These are phyloP conservation scores for Corythaixoides concolor DNA, from an alignment of 2,113 vertebrate genomes.

Conservation along the genomic window DNA sequence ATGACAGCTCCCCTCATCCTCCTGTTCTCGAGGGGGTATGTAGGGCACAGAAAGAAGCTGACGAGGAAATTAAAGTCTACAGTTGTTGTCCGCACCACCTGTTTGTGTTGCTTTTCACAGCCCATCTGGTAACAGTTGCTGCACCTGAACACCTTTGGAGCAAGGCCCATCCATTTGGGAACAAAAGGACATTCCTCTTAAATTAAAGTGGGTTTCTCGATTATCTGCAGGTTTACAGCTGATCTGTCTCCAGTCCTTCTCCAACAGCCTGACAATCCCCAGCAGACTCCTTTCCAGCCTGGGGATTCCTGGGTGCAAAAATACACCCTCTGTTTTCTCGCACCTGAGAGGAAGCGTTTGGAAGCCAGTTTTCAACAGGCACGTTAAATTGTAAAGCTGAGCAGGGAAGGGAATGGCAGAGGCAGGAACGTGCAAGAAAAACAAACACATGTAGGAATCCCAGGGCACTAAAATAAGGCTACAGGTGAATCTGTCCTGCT, in stretches of 20 bases:
- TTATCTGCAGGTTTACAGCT: constrained; percentile 21
- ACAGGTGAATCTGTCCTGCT: background rate
- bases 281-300: background rate
- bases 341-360: background rate
- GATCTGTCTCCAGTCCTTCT: background rate
- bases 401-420: background rate
- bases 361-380: background rate
- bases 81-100: constrained; percentile 2
- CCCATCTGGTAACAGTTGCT: constrained; percentile 47
- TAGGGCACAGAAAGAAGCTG: background rate
- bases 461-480: background rate
- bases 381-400: rapidly evolving
- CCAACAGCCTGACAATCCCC: background rate
- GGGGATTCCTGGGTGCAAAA: background rate
- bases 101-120: constrained; percentile 3
- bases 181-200: constrained; percentile 54
- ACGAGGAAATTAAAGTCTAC: background rate
- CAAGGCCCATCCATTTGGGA: background rate
- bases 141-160: constrained; percentile 28
- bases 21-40: background rate
- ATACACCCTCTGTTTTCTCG: rapidly evolving
- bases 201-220: constrained; percentile 26
- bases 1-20: background rate
- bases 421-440: background rate
- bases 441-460: rapidly evolving